These are phyloP conservation scores for Heliothis subflexa DNA, from an alignment of 1,140 invertebrate species.

Conservation along the genomic window DNA sequence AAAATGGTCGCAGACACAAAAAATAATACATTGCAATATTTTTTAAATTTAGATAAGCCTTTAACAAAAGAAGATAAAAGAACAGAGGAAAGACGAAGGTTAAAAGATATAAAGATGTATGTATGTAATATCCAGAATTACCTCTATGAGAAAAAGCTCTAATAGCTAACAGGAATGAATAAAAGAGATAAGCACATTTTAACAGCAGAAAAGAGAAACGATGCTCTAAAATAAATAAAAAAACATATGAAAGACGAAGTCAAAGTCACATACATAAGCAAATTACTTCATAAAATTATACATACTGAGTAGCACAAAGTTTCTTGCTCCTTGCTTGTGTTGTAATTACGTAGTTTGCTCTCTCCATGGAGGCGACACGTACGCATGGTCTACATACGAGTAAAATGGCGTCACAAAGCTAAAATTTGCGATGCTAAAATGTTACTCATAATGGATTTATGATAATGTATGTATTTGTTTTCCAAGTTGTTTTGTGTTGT, in stretches of 20 bases:
- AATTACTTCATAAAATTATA: not conserved
- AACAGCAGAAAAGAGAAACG: not conserved
- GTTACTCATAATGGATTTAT: slow-evolving; percentile 12
- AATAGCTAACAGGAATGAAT: no score
- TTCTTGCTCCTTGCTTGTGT: slow-evolving; percentile 28
- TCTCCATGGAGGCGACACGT: not conserved
- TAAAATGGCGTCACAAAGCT: not conserved
- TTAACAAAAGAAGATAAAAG: no score
- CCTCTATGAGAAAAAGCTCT: no score
- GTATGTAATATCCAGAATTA: no score
- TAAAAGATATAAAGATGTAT: no score
- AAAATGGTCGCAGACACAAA: no score
- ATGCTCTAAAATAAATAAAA: no score
- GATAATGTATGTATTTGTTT: slow-evolving; percentile 7
- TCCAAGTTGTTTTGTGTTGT: not conserved
- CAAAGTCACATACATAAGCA: not conserved
- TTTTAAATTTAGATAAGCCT: no score
- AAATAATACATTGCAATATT: no score
- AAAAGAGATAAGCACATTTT: no score
- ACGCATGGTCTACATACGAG: slow-evolving; percentile 24
- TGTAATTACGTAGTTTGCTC: slow-evolving; percentile 38
- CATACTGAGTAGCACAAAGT: not conserved
- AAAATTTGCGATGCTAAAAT: not conserved
- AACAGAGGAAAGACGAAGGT: no score
- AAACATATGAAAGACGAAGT: not conserved